These are phyloP conservation scores for Cyrtodaria siliqua DNA, from an alignment of 2,888 invertebrate genomes.

Conservation along the genomic window DNA sequence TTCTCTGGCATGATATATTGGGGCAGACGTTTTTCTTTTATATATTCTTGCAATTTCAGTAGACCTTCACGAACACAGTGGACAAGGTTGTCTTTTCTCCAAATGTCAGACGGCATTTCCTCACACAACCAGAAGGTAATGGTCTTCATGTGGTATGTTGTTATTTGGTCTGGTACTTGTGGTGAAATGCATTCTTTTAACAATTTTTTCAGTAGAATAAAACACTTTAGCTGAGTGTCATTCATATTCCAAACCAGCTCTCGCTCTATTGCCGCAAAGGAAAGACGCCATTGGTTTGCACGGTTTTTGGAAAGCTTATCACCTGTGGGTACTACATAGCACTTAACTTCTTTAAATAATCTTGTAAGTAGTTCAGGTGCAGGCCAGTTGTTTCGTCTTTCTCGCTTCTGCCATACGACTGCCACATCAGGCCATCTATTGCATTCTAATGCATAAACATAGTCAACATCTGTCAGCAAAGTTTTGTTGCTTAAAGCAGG, in stretches of 20 bases:
- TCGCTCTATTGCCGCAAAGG: conserved; percentile 27
- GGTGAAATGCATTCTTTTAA: conserved; percentile 3
- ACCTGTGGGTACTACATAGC: conserved; percentile 26
- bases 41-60: neutral
- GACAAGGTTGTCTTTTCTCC: conserved; percentile 12
- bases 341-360: neutral
- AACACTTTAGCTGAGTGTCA: conserved; percentile 28
- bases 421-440: too few relatives aligned
- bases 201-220: conserved; percentile 18
- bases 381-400: too few relatives aligned
- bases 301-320: conserved; percentile 7
- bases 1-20: conserved; percentile 25
- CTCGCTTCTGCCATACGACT: too few relatives aligned
- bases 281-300: conserved; percentile 23
- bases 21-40: conserved; percentile 1
- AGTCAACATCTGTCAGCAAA: too few relatives aligned
- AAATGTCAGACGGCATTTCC: conserved; percentile 7
- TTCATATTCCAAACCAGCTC: conserved; percentile 42
- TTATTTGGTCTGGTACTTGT: conserved; percentile 17
- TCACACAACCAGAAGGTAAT: conserved; percentile 29
- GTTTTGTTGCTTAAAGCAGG: too few relatives aligned
- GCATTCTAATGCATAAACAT: too few relatives aligned
- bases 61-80: conserved; percentile 6
- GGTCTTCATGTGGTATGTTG: conserved; percentile 32
- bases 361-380: too few relatives aligned